Conservation (phyloP, 2,888 invertebrate genomes). For the Dendrolimus houi region DNA sequence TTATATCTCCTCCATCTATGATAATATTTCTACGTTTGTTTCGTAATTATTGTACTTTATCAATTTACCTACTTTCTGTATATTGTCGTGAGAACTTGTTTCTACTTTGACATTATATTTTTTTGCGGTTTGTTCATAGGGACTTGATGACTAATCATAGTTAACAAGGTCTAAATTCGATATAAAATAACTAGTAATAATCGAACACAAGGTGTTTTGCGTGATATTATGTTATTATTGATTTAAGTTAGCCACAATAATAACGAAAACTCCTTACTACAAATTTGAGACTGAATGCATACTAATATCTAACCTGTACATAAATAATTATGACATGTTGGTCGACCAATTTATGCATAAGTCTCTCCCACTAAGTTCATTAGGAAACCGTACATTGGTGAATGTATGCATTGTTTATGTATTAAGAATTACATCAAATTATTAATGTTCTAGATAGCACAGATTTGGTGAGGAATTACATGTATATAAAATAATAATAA, state of each 20-base stretch:
- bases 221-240: conserved; percentile 8
- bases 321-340: not conserved
- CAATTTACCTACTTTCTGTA: no score
- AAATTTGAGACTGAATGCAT: no score
- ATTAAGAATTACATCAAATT: not conserved
- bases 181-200: conserved; percentile 11
- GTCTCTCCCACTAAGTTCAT: not conserved
- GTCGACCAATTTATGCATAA: not conserved
- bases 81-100: no score
- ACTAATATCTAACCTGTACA: not conserved
- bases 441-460: not conserved
- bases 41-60: no score
- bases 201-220: conserved; percentile 13
- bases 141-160: conserved; percentile 53
- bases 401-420: not conserved
- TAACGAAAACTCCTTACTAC: no score
- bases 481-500: no score
- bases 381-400: not conserved
- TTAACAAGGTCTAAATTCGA: conserved; percentile 28
- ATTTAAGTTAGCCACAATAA: conserved; percentile 8
- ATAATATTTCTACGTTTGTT: no score
- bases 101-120: conserved; percentile 9
- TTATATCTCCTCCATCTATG: conserved; percentile 20
- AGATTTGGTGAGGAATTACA: no score
- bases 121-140: conserved; percentile 25